Evolutionary conservation across 23 tunicate species (phyloP), one percentile per base, ranked within the genome.

Genomic region (Trididemnum nubilum): DNA sequence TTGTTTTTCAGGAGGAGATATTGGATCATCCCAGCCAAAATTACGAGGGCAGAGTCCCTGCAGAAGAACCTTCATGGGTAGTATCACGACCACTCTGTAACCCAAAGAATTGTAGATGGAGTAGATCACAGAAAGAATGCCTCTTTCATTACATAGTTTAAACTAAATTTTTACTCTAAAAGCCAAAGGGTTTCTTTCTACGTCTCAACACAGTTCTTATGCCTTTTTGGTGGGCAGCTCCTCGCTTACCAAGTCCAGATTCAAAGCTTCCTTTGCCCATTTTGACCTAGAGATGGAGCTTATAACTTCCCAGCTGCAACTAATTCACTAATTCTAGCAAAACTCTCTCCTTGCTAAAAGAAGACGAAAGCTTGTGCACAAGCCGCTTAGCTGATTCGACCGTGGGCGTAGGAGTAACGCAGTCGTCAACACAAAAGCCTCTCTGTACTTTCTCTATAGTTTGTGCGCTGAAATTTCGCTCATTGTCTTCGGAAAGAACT

Each of bases 171-270:
- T 49, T 18, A 49, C 57, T 35, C 76, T 64, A 9, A 84, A 76
- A 25, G 50, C 29, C 38, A 84, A 39, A 2, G 72, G 35, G 61
- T 75, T 82, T 12, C 35, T 76, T 76, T 84, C 76, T 0, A 84
- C 76, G 61, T 76, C 36, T 82, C 82, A 84, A 37, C 37, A 24
- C 57, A 84, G 60, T 22, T 82, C 88, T 35, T 76, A 33, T n/a
- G 82, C 74, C 35, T 82, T 39, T 50, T 84, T 75, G 0, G 32
- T 2, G n/a, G 88, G 88, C 34, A 84, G 64, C 18, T 36, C 31
- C 22, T 84, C 82, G 34, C 51, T 36, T n/a, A 26, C 1, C 15
- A 76, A 26, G 1, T 76, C 81, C 18, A 76, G 29, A 18, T 76
- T 33, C 1, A 35, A 27, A 27, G 35, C 64, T 76, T 50, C 65